Evolutionary conservation across 2,888 invertebrate genomes (phyloP), one percentile per base, ranked within the genome.

Genomic region (Poecilobothrus nobilitatus): DNA sequence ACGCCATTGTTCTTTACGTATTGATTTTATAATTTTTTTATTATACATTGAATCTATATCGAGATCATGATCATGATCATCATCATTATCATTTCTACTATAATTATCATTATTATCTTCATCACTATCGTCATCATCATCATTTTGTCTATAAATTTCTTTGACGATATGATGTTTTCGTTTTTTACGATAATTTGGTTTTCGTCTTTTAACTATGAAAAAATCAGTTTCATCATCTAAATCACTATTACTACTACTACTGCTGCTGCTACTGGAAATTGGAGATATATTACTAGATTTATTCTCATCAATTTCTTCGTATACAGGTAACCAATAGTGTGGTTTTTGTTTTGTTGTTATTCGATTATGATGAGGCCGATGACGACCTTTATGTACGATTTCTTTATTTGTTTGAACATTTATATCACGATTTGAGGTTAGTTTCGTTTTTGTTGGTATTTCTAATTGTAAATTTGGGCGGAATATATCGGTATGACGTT

Each of bases 121-220:
- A 53, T 18, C 18, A 18, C 6, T 6, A 6, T 53, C n/a, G 15
- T 53, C 18, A 53, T 53, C n/a, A 37, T 37, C 6, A 53, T 53
- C 6, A 18, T 53, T 71, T 66, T 75, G 76, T 66, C 77, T 75
- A 41, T 77, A 75, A 10, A 74, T 71, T 65, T 76, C 73, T 68
- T 76, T 71, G 41, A 74, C 61, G 63, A 75, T 73, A 21, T 75
- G 27, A 27, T 27, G 74, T 63, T 76, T 77, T 68, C 74, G 75
- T 61, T 76, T 74, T 68, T 75, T 74, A 53, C 72, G 74, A 67
- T 66, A 76, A 70, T 69, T 71, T 37, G 67, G 68, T 67, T 70
- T 74, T 21, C 73, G 71, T 67, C 73, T 15, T 68, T 77, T 81
- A 8, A 80, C 70, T 3, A 80, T 74, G 73, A 75, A 79, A 67